Conservation (phyloP, 2,888 invertebrate genomes). For the Drosophila setosimentum region DNA sequence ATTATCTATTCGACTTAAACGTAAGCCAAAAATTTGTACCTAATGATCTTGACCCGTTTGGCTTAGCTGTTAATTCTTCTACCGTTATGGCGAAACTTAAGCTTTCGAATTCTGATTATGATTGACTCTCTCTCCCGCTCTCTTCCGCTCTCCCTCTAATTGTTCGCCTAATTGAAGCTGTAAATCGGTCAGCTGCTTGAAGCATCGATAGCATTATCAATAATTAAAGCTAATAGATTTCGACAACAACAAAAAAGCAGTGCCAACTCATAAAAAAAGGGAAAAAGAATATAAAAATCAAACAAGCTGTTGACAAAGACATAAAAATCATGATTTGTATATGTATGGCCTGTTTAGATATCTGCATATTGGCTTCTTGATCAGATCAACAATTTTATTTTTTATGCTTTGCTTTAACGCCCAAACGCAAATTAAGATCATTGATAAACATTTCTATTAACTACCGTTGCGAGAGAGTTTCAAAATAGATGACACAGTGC, state of each 20-base stretch:
- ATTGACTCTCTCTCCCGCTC: neutral
- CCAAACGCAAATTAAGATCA: constrained; percentile 15
- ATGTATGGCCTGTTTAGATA: constrained; percentile 28
- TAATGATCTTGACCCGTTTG: constrained; percentile 23
- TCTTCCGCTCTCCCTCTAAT: neutral
- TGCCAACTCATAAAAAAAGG: constrained; percentile 11
- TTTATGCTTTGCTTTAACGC: neutral
- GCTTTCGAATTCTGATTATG: constrained; percentile 23
- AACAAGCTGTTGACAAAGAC: constrained; percentile 34
- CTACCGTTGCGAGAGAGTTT: neutral
- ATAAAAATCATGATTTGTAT: constrained; percentile 38
- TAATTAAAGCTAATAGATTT: constrained; percentile 12
- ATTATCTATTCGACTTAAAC: constrained; percentile 19
- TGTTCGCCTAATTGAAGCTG: constrained; percentile 10
- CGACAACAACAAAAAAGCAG: neutral
- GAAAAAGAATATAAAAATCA: constrained; percentile 2
- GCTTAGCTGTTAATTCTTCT: constrained; percentile 24
- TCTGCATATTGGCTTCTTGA: constrained; percentile 44
- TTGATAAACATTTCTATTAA: neutral
- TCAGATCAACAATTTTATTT: constrained; percentile 20
- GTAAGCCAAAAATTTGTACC: neutral
- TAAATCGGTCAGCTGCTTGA: constrained; percentile 14
- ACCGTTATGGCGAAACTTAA: constrained; percentile 22
- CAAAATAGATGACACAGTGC: constrained; percentile 32
- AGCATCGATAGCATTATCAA: constrained; percentile 31